Conservation (phyloP, 92 coral and sea anemone species). For the Porites divaricata region DNA sequence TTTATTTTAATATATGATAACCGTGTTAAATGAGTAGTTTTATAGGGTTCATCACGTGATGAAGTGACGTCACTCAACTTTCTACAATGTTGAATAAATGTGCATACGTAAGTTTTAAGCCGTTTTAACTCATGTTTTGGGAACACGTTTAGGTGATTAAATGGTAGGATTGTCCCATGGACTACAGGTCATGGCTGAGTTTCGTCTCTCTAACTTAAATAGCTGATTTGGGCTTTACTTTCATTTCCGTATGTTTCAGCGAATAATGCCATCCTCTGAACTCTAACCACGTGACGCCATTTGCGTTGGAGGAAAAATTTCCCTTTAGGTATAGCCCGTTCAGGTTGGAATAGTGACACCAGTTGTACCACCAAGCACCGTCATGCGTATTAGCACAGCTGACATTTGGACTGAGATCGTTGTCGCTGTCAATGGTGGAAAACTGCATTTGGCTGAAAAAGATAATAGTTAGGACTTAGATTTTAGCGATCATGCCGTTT, state of each 20-base stretch:
- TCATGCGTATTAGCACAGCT: slow-evolving; percentile 31
- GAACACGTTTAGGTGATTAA: too few relatives aligned
- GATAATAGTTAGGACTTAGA: neutral
- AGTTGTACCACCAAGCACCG: slow-evolving; percentile 57
- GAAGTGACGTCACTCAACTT: too few relatives aligned
- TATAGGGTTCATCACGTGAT: too few relatives aligned
- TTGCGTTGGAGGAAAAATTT: slow-evolving; percentile 35
- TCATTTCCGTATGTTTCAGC: slow-evolving; percentile 36
- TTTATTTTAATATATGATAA: too few relatives aligned
- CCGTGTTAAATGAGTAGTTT: too few relatives aligned
- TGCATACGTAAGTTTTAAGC: too few relatives aligned
- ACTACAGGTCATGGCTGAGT: neutral
- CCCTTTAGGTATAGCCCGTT: slow-evolving; percentile 45
- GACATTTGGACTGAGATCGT: slow-evolving; percentile 21
- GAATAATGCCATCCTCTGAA: slow-evolving; percentile 42
- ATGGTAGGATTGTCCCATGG: too few relatives aligned
- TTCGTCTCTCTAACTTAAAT: neutral
- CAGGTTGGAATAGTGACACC: slow-evolving; percentile 47
- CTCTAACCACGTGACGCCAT: slow-evolving; percentile 46
- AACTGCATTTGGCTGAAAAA: slow-evolving; percentile 37
- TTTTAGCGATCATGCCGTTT: too few relatives aligned
- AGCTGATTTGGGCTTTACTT: slow-evolving; percentile 28
- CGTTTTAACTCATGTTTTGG: too few relatives aligned
- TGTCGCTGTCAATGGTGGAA: slow-evolving; percentile 49
- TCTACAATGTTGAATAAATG: too few relatives aligned